Base-by-base conservation (phyloP, 2,888 invertebrate genomes). In the Amblyteles armatorius region DNA sequence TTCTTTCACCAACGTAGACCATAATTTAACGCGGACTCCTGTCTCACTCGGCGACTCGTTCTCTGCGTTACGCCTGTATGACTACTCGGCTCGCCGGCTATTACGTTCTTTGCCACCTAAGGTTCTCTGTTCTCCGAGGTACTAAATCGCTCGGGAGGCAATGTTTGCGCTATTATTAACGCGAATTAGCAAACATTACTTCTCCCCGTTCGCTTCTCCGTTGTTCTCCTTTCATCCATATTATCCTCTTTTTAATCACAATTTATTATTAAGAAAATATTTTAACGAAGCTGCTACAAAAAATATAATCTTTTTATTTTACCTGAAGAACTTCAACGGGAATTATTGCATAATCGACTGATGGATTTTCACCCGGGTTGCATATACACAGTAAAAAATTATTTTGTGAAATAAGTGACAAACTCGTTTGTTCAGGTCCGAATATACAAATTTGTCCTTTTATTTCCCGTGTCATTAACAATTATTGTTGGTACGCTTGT, bases 21-120 rank as follows among this genome's bases (percentile, higher is more conserved):
- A 88, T 89, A 89, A 90, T 87, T 90, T 89, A 89, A 85, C 86
- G 73, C 87, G 85, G 83, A 71, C 68, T 83, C 85, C 85, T 85
- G 36, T 79, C 69, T 84, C 74, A 78, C 78, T 84, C 48, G 33
- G 29, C 26, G 33, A 11, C 71, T 57, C n/a, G 68, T 63, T 68
- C 44, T 60, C 55, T 72, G 63, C 77, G 65, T 77, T 77, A 60
- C 72, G 71, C 57, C 71, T 73, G 72, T 74, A 79, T 69, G 55
- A 65, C 80, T 77, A 55, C 55, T 33, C 76, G 57, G 71, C 36
- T n/a, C 16, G 40, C 26, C 40, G 50, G 68, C 63, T 50, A 63
- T 44, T 57, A 63, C 48, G 22, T 36, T 40, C 63, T 22, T 22
- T 7, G 33, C 7, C 63, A 60, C 26, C 74, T 33, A n/a, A 71